Conservation (phyloP, 2,888 invertebrate genomes). For the Alloscopus bannaensis region DNA sequence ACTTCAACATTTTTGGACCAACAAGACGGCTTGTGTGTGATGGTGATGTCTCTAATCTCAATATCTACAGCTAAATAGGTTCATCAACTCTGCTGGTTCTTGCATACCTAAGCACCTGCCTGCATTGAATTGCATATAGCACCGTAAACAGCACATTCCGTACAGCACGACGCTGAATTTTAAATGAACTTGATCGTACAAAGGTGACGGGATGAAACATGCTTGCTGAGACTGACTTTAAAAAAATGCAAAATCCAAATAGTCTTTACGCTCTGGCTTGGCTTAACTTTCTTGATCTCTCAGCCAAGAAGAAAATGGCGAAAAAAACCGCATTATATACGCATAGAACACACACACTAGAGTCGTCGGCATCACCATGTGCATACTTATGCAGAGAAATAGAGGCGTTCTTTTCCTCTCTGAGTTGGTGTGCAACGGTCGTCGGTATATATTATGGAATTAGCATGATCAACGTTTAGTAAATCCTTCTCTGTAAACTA, state of each 20-base stretch:
- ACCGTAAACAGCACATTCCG: not conserved
- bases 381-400: conserved; percentile 14
- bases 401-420: too few relatives aligned
- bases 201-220: conserved; percentile 33
- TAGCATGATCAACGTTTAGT: conserved; percentile 21
- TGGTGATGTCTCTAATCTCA: too few relatives aligned
- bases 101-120: conserved; percentile 27
- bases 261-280: not conserved
- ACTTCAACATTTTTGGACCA: too few relatives aligned
- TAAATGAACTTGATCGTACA: conserved; percentile 16
- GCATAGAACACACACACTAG: not conserved
- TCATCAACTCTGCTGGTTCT: conserved; percentile 8
- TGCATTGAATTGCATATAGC: conserved; percentile 23
- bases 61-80: conserved; percentile 31
- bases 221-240: not conserved
- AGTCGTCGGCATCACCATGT: not conserved
- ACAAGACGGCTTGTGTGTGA: too few relatives aligned
- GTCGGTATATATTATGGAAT: conserved; percentile 20
- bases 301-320: conserved; percentile 17
- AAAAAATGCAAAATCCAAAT: conserved; percentile 34
- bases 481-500: conserved; percentile 19
- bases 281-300: conserved; percentile 24
- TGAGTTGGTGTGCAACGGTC: conserved; percentile 3
- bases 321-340: conserved; percentile 11
- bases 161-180: conserved; percentile 11